A percentile compares a stretch with the other conserved stretches of the same genome.
Evolutionary conservation across 2,888 invertebrate genomes (phyloP).

Genomic region (Synanthedon myopaeformis): DNA sequence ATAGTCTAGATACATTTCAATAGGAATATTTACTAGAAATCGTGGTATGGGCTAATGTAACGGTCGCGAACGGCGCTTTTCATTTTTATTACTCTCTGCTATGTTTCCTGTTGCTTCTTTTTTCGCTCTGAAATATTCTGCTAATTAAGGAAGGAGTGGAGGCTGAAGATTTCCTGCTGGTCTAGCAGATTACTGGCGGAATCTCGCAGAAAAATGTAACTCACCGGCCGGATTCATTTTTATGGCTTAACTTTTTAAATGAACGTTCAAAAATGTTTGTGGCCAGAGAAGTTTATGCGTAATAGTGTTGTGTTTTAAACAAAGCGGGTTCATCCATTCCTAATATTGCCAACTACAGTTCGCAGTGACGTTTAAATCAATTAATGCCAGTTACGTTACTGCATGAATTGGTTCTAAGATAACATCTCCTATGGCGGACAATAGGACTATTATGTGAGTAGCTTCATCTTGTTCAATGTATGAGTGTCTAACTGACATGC

Average conservation of each 20-base stretch:
- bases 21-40: conserved; percentile 23
- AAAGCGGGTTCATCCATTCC: background rate
- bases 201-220: conserved; percentile 50
- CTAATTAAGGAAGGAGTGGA: conserved; percentile 63
- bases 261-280: conserved; percentile 22
- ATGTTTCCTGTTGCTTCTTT: conserved; percentile 52
- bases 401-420: conserved; percentile 35
- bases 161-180: conserved; percentile 61
- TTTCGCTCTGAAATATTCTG: conserved; percentile 57
- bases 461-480: conserved; percentile 32
- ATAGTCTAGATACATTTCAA: background rate
- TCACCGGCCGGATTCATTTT: conserved; percentile 37
- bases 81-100: conserved; percentile 45
- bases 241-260: conserved; percentile 36
- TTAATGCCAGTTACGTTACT: conserved; percentile 28
- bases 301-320: background rate
- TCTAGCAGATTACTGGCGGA: conserved; percentile 54
- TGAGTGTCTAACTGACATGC: conserved; percentile 6
- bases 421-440: conserved; percentile 43
- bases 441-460: conserved; percentile 47
- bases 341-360: background rate
- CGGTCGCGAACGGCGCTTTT: conserved; percentile 41
- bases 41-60: conserved; percentile 41
- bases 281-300: conserved; percentile 9
- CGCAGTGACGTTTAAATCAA: conserved; percentile 18